Evolutionary conservation across 2,888 invertebrate species (phyloP).

Genomic region (Metalampra italica): DNA sequence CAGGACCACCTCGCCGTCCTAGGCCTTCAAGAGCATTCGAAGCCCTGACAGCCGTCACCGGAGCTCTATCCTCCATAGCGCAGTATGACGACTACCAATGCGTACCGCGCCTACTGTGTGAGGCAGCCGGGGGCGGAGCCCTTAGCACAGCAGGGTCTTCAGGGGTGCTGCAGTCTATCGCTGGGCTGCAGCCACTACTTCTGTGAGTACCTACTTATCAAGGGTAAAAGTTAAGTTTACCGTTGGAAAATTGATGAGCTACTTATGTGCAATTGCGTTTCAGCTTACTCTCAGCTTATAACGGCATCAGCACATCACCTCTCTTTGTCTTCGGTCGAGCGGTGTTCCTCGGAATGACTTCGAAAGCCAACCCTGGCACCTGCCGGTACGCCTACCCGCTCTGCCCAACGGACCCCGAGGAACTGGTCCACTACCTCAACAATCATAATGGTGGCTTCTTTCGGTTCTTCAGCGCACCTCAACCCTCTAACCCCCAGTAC

Average conservation of each 20-base stretch:
- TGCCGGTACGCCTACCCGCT: slow-evolving; percentile 83
- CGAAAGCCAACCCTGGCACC: slow-evolving; percentile 75
- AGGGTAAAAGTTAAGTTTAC: too few species aligned
- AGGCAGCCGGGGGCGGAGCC: slow-evolving; percentile 80
- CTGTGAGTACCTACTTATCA: slow-evolving; percentile 71
- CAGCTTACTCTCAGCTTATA: slow-evolving; percentile 80
- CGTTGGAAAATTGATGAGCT: neutral
- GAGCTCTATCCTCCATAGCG: slow-evolving; percentile 63
- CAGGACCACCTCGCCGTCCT: slow-evolving; percentile 42
- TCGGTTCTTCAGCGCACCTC: slow-evolving; percentile 83
- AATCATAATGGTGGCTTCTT: slow-evolving; percentile 93
- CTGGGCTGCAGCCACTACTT: slow-evolving; percentile 75
- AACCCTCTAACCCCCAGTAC: slow-evolving; percentile 8
- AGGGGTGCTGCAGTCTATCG: slow-evolving; percentile 48
- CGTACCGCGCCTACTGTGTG: slow-evolving; percentile 88
- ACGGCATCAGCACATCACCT: slow-evolving; percentile 79
- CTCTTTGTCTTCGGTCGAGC: slow-evolving; percentile 86
- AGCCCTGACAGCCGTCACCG: slow-evolving; percentile 53
- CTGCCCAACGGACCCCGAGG: slow-evolving; percentile 86
- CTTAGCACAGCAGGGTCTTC: slow-evolving; percentile 24
- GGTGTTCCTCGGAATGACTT: slow-evolving; percentile 84
- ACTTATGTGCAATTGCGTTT: slow-evolving; percentile 15
- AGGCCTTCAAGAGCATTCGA: slow-evolving; percentile 43
- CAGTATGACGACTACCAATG: slow-evolving; percentile 88
- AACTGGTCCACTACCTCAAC: slow-evolving; percentile 87